Percentiles rank a stretch among this genome's conserved stretches.
phyloP scores from a whole-genome alignment of 23 tunicate genomes.

The Trididemnum miniatum region DNA sequence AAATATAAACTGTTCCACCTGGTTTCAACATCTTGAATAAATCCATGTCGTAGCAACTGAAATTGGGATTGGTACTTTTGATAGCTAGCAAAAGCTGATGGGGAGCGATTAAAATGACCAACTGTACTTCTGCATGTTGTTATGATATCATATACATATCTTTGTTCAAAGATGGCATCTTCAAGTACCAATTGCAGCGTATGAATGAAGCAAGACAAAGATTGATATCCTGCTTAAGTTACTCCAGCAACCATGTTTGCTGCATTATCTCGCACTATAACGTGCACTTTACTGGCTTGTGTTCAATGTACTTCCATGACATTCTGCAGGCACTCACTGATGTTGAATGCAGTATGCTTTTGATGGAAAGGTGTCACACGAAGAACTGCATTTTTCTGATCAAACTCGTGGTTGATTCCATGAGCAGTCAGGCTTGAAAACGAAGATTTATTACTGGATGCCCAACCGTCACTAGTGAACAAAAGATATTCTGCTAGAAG shows the following conservation, averaged over 20 bases:
- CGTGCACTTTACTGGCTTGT: not conserved
- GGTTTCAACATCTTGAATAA: too few relatives aligned
- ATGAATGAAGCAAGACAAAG: not conserved
- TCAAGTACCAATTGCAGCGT: not conserved
- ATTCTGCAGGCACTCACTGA: not conserved
- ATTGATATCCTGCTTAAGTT: not conserved
- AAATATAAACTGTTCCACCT: too few relatives aligned
- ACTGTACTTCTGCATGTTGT: too few relatives aligned
- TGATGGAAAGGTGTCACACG: not conserved
- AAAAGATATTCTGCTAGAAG: not conserved
- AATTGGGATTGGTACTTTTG: too few relatives aligned
- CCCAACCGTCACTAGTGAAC: not conserved
- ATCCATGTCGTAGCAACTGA: too few relatives aligned
- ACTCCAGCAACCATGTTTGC: slow-evolving; percentile 1
- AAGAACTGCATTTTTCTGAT: not conserved
- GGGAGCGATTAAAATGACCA: too few relatives aligned
- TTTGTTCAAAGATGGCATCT: slow-evolving; percentile 9
- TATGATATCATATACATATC: not conserved
- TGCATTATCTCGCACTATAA: not conserved
- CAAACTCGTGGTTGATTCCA: not conserved
- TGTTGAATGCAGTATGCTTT: not conserved
- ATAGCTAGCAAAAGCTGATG: too few relatives aligned
- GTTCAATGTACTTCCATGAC: not conserved
- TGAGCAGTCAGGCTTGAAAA: too few relatives aligned
- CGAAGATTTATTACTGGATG: not conserved